These are phyloP conservation scores for Malthinus flaveolus DNA, from an alignment of 2,888 invertebrate species.

Conservation along the genomic window DNA sequence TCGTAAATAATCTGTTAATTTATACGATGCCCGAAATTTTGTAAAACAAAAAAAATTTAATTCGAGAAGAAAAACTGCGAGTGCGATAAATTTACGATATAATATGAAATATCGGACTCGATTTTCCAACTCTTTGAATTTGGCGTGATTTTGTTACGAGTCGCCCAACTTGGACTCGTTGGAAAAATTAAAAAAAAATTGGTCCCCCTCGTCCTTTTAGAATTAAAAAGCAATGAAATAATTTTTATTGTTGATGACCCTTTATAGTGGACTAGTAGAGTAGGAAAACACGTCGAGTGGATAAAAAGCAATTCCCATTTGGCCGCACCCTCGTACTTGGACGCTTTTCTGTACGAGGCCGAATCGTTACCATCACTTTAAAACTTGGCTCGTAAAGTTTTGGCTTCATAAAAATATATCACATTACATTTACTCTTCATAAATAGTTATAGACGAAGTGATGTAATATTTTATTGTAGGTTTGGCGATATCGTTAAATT, in stretches of 20 bases:
- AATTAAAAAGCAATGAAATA: conserved; percentile 1
- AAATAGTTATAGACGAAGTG: conserved; percentile 31
- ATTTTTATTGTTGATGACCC: conserved; percentile 39
- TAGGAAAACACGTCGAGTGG: conserved; percentile 50
- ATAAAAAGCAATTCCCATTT: conserved; percentile 48
- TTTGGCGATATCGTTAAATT: conserved; percentile 21
- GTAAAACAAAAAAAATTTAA: too few species aligned
- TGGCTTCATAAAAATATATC: conserved; percentile 39
- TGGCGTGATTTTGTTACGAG: conserved; percentile 22
- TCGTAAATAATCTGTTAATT: too few species aligned
- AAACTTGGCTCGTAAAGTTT: conserved; percentile 43
- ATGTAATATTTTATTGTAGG: conserved; percentile 25
- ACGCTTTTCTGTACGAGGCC: conserved; percentile 32
- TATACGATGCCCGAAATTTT: too few species aligned
- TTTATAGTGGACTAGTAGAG: conserved; percentile 45
- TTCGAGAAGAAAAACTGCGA: neutral
- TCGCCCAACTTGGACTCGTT: conserved; percentile 12
- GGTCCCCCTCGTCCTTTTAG: neutral
- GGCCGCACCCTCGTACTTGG: conserved; percentile 34
- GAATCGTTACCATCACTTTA: conserved; percentile 42
- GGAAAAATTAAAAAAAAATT: conserved; percentile 1
- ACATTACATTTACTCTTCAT: conserved; percentile 35
- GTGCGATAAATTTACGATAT: conserved; percentile 1
- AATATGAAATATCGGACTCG: conserved; percentile 5
- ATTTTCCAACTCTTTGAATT: conserved; percentile 22